phyloP scores from a whole-genome alignment of 2,797 vertebrate species.

The Tenualosa ilisha region DNA sequence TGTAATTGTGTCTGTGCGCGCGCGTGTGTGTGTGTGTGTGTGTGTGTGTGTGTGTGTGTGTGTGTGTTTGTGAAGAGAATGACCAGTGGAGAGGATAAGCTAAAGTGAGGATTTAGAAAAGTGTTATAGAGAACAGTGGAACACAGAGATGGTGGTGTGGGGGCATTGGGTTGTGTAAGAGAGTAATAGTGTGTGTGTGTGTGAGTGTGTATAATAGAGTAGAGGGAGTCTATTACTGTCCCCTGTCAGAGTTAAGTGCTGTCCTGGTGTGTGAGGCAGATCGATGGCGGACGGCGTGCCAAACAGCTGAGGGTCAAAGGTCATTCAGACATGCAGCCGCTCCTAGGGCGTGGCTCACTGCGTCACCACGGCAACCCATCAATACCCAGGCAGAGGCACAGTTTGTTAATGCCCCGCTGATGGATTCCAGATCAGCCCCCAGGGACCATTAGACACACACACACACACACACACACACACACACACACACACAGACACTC shows the following conservation, averaged over 20 bases:
- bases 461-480: slow-evolving; percentile 6
- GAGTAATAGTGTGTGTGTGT: background rate
- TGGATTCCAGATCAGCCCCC: slow-evolving; percentile 89
- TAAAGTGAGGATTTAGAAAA: slow-evolving; percentile 15
- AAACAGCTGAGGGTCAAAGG: slow-evolving; percentile 88
- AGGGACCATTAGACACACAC: slow-evolving; percentile 87
- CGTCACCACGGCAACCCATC: slow-evolving; percentile 85
- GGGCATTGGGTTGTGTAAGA: background rate
- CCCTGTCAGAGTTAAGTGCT: slow-evolving; percentile 81
- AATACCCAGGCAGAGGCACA: slow-evolving; percentile 86
- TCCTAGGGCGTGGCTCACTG: slow-evolving; percentile 58
- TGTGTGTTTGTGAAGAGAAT: slow-evolving; percentile 28
- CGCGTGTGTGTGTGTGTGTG: slow-evolving; percentile 30
- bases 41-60: slow-evolving; percentile 35
- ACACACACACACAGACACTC: slow-evolving; percentile 54
- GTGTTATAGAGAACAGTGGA: background rate
- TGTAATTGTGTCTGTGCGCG: background rate
- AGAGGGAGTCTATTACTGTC: slow-evolving; percentile 71
- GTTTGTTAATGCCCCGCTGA: slow-evolving; percentile 92
- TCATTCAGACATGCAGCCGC: slow-evolving; percentile 69
- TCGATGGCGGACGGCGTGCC: slow-evolving; percentile 74
- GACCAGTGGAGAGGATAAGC: slow-evolving; percentile 4
- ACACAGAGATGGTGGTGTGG: background rate
- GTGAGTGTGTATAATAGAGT: slow-evolving; percentile 33
- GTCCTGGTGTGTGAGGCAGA: slow-evolving; percentile 79